Base-by-base conservation (phyloP, 2,888 invertebrate genomes). In the Epistrophe grossulariae region DNA sequence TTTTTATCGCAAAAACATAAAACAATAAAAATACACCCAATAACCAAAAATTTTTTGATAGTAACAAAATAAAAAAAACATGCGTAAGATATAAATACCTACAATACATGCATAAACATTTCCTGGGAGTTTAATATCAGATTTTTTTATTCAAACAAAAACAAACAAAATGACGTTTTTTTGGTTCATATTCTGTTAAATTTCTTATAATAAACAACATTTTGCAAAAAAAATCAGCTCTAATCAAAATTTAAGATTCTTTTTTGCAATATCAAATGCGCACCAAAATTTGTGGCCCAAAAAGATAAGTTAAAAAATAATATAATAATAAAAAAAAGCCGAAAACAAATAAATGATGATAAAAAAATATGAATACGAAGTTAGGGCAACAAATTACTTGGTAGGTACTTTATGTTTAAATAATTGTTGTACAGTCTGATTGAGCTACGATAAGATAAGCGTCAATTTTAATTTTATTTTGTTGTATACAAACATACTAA, bases 361-460 rank as follows among this genome's bases (percentile, higher is more conserved):
- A 19, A n/a, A 17, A 24, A 31, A 8, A 28, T n/a, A n/a, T 0
- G 0, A 13, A 59, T 35, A 38, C 59, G 8, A 43, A 43, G 24
- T 13, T 28, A 62, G 24, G 24, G 9, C 13, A 62, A 19, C 19
- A 24, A 62, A 62, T 15, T 60, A 4, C 24, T 24, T 24, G 3
- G 24, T 4, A 40, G 43, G 24, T 62, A 9, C 43, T 35, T 40
- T 62, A 40, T 62, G 62, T 24, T 62, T 9, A 40, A 43, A 43
- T 60, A 60, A 60, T 60, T 60, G 60, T 2, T 40, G 38, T 43
- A 40, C 19, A 40, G 15, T 3, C 19, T 62, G 62, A 62, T 62
- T 40, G 38, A 43, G 13, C 24, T 40, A 8, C 62, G 62, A 62
- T 62, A 62, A 62, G 62, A 62, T 62, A 62, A 62, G 43, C 11